A percentile compares a stretch with the other conserved stretches of the same genome.
Conservation (phyloP, 2,888 invertebrate genomes). For the Sesamia inferens region DNA sequence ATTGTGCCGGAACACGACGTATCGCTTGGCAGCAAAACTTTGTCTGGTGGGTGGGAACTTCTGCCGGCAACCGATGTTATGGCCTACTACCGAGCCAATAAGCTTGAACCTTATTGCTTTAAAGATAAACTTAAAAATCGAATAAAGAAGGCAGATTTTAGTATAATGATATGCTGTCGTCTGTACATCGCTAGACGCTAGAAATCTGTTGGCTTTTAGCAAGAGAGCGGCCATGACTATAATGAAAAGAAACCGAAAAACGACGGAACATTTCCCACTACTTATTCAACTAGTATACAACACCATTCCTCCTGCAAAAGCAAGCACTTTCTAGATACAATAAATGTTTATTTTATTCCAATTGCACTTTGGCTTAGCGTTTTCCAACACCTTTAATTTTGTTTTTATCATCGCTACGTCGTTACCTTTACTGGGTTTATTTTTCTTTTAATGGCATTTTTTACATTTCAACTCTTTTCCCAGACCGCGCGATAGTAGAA, state of each 20-base stretch:
- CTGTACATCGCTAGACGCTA: neutral
- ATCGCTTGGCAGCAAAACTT: no score
- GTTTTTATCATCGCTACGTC: neutral
- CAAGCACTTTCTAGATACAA: constrained; percentile 22
- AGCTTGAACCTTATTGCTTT: no score
- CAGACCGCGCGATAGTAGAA: neutral
- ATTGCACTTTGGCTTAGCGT: constrained; percentile 50
- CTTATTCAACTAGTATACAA: constrained; percentile 21
- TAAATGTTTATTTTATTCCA: constrained; percentile 53
- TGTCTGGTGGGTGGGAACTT: no score
- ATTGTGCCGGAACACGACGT: no score
- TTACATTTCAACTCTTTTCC: neutral
- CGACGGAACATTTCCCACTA: constrained; percentile 14
- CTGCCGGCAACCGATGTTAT: no score
- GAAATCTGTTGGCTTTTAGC: constrained; percentile 11
- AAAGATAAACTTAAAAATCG: no score
- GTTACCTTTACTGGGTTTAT: constrained; percentile 8
- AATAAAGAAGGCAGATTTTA: no score
- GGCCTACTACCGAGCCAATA: no score
- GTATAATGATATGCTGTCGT: no score
- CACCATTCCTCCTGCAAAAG: constrained; percentile 5
- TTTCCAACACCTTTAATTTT: constrained; percentile 40
- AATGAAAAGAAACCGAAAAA: constrained; percentile 5
- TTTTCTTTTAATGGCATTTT: constrained; percentile 24
- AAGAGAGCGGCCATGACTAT: constrained; percentile 5